These are phyloP conservation scores for Hoplodrina ambigua DNA, from an alignment of 2,888 invertebrate genomes.

Conservation along the genomic window DNA sequence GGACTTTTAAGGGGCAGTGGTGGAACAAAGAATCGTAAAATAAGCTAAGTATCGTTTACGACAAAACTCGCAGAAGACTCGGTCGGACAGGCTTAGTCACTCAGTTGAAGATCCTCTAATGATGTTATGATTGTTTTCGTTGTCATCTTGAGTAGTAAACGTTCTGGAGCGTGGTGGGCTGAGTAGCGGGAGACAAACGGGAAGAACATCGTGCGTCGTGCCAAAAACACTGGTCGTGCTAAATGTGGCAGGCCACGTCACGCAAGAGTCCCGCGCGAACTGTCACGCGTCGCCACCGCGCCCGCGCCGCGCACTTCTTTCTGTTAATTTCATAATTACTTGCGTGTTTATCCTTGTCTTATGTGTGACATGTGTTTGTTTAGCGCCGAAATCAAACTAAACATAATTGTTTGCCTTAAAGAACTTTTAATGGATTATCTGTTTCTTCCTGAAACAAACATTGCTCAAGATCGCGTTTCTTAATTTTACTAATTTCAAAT, in stretches of 20 bases:
- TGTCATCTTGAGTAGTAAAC: constrained; percentile 63
- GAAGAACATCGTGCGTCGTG: constrained; percentile 80
- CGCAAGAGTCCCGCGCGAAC: constrained; percentile 67
- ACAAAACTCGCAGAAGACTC: constrained; percentile 37
- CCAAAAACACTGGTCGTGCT: constrained; percentile 83
- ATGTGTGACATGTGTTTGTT: constrained; percentile 53
- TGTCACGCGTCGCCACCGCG: constrained; percentile 69
- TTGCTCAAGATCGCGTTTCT: constrained; percentile 1
- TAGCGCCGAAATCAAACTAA: constrained; percentile 32
- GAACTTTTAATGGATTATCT: constrained; percentile 27
- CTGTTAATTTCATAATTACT: constrained; percentile 68
- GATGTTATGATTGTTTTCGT: constrained; percentile 60
- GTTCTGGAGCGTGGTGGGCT: constrained; percentile 48
- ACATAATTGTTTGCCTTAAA: constrained; percentile 30
- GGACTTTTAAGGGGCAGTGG: constrained; percentile 20
- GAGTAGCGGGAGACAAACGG: constrained; percentile 74
- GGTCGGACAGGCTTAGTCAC: constrained; percentile 53
- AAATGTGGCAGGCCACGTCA: constrained; percentile 84
- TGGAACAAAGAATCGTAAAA: constrained; percentile 48
- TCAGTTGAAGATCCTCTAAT: constrained; percentile 46
- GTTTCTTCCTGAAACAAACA: constrained; percentile 26
- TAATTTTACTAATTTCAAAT: background rate
- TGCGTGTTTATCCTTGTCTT: constrained; percentile 60
- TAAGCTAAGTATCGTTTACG: constrained; percentile 33
- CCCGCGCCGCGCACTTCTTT: constrained; percentile 53